phyloP scores from a whole-genome alignment of 1,140 invertebrate genomes.

The Paracyclopina nana region DNA sequence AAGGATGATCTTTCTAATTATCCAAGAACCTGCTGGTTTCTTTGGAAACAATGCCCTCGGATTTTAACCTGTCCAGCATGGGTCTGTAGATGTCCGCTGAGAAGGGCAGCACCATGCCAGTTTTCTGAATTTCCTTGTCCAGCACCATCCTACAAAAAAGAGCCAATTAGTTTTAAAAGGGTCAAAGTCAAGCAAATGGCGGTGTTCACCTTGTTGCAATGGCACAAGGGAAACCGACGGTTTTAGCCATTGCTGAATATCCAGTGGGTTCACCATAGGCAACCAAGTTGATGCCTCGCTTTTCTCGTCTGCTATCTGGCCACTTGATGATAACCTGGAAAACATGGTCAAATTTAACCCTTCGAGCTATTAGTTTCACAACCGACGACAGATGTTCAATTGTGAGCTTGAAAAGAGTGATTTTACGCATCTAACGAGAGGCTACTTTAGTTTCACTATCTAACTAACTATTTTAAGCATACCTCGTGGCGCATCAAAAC shows the following conservation, averaged over 20 bases:
- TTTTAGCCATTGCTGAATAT: constrained; percentile 91
- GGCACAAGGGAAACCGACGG: constrained; percentile 84
- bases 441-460: no score
- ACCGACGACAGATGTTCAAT: no score
- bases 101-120: constrained; percentile 76
- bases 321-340: constrained; percentile 52
- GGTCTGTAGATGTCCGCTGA: constrained; percentile 73
- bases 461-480: no score
- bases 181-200: background rate
- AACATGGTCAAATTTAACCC: no score
- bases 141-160: constrained; percentile 20
- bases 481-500: constrained; percentile 77
- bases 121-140: constrained; percentile 79
- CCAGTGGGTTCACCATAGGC: constrained; percentile 50
- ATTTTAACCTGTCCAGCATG: constrained; percentile 55
- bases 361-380: no score
- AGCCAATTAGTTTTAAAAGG: background rate
- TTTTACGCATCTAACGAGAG: no score
- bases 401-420: no score
- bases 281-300: constrained; percentile 73
- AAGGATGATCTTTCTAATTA: no score
- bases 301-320: constrained; percentile 63
- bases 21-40: constrained; percentile 31
- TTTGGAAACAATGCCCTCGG: constrained; percentile 61
- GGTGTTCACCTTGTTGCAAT: constrained; percentile 69